These are phyloP conservation scores for Apotomis betuletana DNA, from an alignment of 2,888 invertebrate genomes.

Conservation along the genomic window DNA sequence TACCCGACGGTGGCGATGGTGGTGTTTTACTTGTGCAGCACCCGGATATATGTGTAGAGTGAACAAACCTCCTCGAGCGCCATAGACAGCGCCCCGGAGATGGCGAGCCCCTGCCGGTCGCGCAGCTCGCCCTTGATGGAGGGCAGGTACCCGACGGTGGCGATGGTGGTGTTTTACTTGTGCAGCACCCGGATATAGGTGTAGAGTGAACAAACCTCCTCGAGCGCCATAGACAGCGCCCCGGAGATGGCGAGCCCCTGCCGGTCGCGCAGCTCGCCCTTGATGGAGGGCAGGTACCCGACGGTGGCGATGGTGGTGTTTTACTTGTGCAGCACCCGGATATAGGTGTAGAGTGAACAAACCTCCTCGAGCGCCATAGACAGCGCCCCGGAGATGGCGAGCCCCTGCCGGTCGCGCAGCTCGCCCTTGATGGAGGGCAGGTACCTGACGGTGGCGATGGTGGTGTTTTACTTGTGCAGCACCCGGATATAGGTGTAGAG, in stretches of 20 bases:
- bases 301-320: constrained; percentile 89
- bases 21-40: constrained; percentile 80
- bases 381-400: constrained; percentile 95
- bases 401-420: constrained; percentile 90
- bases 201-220: constrained; percentile 84
- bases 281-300: constrained; percentile 93
- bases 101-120: constrained; percentile 92
- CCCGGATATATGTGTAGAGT: constrained; percentile 42
- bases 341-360: constrained; percentile 41
- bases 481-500: too few species aligned
- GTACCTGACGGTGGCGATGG: constrained; percentile 93
- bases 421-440: constrained; percentile 92
- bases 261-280: constrained; percentile 89
- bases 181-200: constrained; percentile 52
- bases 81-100: constrained; percentile 95
- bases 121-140: constrained; percentile 90
- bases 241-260: constrained; percentile 95
- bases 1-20: constrained; percentile 94
- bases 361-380: constrained; percentile 94
- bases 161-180: constrained; percentile 86
- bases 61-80: constrained; percentile 90
- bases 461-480: constrained; percentile 80
- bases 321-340: constrained; percentile 52
- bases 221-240: constrained; percentile 94
- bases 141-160: constrained; percentile 93